Base-by-base conservation (phyloP, 2,797 vertebrate genomes). In the Eospalax fontanierii region DNA sequence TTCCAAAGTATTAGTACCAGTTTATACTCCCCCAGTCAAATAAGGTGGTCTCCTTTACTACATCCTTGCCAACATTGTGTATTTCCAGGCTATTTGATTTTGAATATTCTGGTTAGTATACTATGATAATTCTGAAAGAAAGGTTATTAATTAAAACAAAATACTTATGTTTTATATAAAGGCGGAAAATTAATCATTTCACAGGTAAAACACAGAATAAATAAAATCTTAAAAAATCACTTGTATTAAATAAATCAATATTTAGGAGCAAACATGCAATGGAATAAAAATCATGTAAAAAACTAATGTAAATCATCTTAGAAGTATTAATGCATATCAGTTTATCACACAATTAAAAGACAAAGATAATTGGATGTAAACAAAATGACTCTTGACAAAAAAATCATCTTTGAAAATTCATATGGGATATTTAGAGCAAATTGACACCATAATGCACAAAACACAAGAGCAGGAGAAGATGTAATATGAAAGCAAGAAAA, bases 401-500 rank as follows among this genome's bases (percentile, higher is more conserved):
- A 38, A 46, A 19, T 40, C 43, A 35, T 0, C 33, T 46, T 90
- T 94, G 2, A 0, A 65, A 9, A 1, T 83, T 2, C 1, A 2
- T 70, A 78, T 87, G 33, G 0, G 0, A 35, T 73, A 50, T n/a
- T 10, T 87, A 59, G 90, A 70, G 76, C 11, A 89, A 84, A 30
- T 3, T 78, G 8, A 68, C 6, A 57, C 40, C 81, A 33, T 0
- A 78, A n/a, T 28, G 35, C 87, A 90, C 5, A 61, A 81, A 22
- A 26, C 3, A n/a, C 22, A 83, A 71, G 19, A 61, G 71, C 66
- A 4, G 12, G 1, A 18, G 78, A 66, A 59, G 0, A 63, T n/a
- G 0, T 70, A 79, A 70, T 75, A 33, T 43, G n/a, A 86, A 91
- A 92, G 89, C 46, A 26, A 50, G 4, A 24, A 94, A 92, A 94